Evolutionary conservation across 2,888 invertebrate species (phyloP), one percentile per base, ranked within the genome.

Genomic region (Cerceris ruficornis): DNA sequence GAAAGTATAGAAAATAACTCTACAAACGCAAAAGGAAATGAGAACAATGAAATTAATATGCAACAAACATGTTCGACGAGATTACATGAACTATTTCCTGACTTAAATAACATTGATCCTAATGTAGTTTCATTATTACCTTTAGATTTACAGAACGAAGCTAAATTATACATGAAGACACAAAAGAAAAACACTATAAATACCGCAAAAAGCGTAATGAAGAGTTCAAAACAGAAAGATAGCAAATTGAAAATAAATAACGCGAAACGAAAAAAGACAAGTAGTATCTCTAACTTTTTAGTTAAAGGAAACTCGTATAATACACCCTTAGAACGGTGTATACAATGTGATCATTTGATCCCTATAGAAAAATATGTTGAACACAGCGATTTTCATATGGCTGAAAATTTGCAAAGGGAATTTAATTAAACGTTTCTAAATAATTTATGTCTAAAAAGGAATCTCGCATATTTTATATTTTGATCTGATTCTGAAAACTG

Each of bases 321-420:
- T 82, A 91, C 90, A 49, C 74, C 76, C 61, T 92, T 92, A 49
- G 93, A 94, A 87, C 92, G 90, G 57, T 98, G 98, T 92, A 85
- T 93, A 0, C 95, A 96, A 89, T 98, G 98, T 92, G 93, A 94
- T 41, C 94, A 95, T 89, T 93, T 91, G 77, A 93, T 98, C 67
- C 91, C 94, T 11, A 83, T 94, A 5, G 94, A 94, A 77, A 95
- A 95, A 75, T 93, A 96, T 85, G 91, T 93, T 0, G 96, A 97
- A 88, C 98, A 98, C 92, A 92, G 94, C 86, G 98, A 98, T 93
- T 98, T 95, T 91, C 98, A 98, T 91, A 94, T 96, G 86, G 98
- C 98, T 6, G 94, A 95, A 88, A 95, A 95, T 88, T 91, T 98
- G 66, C 97, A 95, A 85, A 93, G 94, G 84, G 94, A 95, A 92